Conservation (phyloP, 2,113 vertebrate genomes). For the Antigone vipio region DNA sequence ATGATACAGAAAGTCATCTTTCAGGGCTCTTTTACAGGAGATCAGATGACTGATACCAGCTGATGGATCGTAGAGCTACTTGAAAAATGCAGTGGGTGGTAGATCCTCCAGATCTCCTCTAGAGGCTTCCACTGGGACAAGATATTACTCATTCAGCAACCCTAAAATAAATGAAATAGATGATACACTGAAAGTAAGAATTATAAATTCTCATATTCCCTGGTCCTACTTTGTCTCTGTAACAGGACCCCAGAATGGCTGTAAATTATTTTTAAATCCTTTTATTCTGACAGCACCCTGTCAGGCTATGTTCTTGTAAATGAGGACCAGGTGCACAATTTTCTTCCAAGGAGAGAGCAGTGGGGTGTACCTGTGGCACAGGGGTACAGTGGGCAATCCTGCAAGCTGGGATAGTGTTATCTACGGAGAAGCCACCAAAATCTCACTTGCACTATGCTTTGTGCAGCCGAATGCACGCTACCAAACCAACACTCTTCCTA, state of each 20-base stretch:
- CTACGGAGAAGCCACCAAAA: background rate
- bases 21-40: background rate
- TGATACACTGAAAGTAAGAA: background rate
- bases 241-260: background rate
- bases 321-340: background rate
- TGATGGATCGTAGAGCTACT: background rate
- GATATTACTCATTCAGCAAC: background rate
- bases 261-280: background rate
- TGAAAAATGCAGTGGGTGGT: background rate
- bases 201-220: background rate
- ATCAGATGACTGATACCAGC: background rate
- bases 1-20: background rate
- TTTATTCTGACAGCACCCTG: background rate
- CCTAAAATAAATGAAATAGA: background rate
- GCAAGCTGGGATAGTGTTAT: background rate
- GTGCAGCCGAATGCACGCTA: background rate
- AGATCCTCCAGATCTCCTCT: background rate
- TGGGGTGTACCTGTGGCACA: accelerated
- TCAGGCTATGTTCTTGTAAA: background rate
- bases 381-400: background rate
- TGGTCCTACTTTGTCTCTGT: background rate
- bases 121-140: background rate
- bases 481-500: background rate
- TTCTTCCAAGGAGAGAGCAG: background rate
- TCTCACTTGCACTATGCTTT: background rate